A percentile compares a stretch with the other conserved stretches of the same genome.
These are phyloP conservation scores for Orbicella faveolata DNA, from an alignment of 64 coral and sea anemone genomes.

Conservation along the genomic window DNA sequence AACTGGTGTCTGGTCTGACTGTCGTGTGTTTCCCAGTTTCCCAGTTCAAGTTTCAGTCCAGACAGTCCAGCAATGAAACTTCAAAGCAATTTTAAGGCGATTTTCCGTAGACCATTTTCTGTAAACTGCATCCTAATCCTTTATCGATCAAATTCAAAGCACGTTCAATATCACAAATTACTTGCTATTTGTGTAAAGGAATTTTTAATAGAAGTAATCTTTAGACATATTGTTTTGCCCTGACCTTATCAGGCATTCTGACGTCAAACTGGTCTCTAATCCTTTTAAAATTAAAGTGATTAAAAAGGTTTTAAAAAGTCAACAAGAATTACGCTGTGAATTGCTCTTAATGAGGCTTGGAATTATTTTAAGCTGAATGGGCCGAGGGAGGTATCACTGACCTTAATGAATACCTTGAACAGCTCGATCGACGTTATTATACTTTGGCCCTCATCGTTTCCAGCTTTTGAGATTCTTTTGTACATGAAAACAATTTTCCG, in stretches of 20 bases:
- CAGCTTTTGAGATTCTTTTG: neutral
- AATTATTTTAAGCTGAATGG: too few species aligned
- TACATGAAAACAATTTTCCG: neutral
- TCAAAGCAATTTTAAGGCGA: neutral
- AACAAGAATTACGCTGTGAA: neutral
- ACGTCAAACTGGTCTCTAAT: neutral
- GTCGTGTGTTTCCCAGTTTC: too few species aligned
- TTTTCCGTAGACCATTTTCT: too few species aligned
- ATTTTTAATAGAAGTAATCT: neutral
- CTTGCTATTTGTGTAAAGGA: neutral
- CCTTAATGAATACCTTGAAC: too few species aligned
- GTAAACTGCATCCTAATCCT: neutral
- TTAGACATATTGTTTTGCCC: neutral
- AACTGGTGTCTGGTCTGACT: too few species aligned
- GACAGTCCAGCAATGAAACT: neutral
- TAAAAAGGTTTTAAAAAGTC: neutral
- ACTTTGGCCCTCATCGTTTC: neutral
- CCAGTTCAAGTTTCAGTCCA: too few species aligned
- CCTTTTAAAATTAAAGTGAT: slow-evolving; percentile 16
- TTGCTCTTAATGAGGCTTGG: neutral
- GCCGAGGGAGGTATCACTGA: too few species aligned
- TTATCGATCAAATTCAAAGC: neutral
- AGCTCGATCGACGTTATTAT: neutral
- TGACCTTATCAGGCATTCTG: neutral
- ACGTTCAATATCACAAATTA: neutral